Evolutionary conservation across 2,888 invertebrate genomes (phyloP), one percentile per base, ranked within the genome.

Genomic region (Pandemis heparana): DNA sequence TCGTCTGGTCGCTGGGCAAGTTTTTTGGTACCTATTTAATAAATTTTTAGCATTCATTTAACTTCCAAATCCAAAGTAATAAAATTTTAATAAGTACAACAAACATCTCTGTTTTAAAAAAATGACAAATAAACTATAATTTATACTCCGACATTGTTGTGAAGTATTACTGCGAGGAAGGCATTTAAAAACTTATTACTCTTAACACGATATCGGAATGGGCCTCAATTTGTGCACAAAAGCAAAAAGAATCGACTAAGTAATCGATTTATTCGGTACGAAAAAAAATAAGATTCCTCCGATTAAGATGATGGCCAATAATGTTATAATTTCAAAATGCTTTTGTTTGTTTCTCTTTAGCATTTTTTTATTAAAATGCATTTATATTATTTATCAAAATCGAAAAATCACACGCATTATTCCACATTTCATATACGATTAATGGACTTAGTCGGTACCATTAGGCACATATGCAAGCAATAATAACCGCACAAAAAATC

Each of bases 151-250:
- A 85, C 82, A 80, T 78, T 74, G 75, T 51, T 69, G 74, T 88
- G 89, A 91, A 89, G 80, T 79, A 92, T 89, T 81, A 79, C 81
- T 79, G 72, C 78, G 80, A 77, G 75, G 68, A 78, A 81, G 68
- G 77, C 84, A 82, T 90, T 92, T 90, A 90, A 92, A 92, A 89
- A 84, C 86, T 89, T 90, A 92, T 92, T 91, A 91, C 82, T 89
- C 82, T 84, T 76, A 85, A 89, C 88, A 89, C 83, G 87, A 81
- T 73, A 79, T 78, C 80, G 75, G 79, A 82, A 83, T 78, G 80
- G 81, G 81, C 72, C 67, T 76, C 86, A 87, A 89, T 88, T 89
- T 87, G 89, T 87, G 85, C 85, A 75, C 82, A 85, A 82, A 82
- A 83, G 81, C 76, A 83, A 79, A 70, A 75, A 74, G 78, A 81